Conservation (phyloP, 2,113 vertebrate genomes). For the Malurus melanocephalus region DNA sequence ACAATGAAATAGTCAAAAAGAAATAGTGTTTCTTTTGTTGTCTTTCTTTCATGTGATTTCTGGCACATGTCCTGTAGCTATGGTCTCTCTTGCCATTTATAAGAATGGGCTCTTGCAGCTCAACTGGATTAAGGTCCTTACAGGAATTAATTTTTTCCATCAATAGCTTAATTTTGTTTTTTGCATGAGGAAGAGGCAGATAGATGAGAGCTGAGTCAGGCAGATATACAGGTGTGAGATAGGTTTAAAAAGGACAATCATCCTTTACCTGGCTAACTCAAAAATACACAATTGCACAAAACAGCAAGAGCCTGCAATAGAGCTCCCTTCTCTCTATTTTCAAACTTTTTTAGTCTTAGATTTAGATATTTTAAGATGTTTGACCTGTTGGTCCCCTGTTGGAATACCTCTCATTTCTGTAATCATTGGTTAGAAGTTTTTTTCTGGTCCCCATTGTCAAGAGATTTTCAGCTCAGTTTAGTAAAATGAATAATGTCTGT, state of each 20-base stretch:
- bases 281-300: neutral
- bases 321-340: neutral
- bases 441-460: neutral
- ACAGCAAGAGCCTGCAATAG: neutral
- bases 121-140: neutral
- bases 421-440: neutral
- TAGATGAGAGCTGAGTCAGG: neutral
- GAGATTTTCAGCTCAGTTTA: neutral
- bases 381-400: neutral
- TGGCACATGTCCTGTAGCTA: neutral
- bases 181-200: accelerated
- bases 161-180: neutral
- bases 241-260: neutral
- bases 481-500: neutral
- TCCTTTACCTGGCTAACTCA: neutral
- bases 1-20: too few species aligned
- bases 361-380: neutral
- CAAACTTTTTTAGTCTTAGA: neutral
- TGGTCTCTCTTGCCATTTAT: neutral
- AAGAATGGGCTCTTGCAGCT: neutral
- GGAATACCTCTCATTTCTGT: neutral
- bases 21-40: neutral
- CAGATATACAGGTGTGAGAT: neutral
- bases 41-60: neutral
- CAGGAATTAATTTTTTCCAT: neutral